Percentiles rank a stretch among this genome's conserved stretches.
These are phyloP conservation scores for Eudasyphora cyanicolor DNA, from an alignment of 2,888 invertebrate species.

Conservation along the genomic window DNA sequence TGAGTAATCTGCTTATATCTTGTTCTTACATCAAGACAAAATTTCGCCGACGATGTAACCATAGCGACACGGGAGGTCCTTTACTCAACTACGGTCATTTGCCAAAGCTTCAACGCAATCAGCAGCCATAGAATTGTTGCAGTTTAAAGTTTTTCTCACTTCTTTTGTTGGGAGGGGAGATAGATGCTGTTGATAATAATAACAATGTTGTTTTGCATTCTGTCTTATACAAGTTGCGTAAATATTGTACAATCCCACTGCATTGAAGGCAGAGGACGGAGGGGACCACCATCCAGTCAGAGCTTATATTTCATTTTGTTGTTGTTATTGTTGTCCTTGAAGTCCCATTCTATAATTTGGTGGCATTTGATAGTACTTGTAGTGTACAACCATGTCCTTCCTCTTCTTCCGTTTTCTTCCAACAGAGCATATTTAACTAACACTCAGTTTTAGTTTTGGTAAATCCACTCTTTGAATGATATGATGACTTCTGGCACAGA, in stretches of 20 bases:
- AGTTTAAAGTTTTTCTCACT: neutral
- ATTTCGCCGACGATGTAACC: neutral
- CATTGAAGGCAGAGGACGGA: neutral
- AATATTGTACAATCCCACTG: slow-evolving; percentile 24
- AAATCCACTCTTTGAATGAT: neutral
- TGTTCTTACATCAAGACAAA: slow-evolving; percentile 1
- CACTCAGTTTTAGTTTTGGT: neutral
- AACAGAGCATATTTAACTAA: too few relatives aligned
- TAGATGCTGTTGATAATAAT: neutral
- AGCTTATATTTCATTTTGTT: neutral
- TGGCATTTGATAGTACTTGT: neutral
- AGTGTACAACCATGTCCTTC: too few relatives aligned
- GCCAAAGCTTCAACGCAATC: neutral
- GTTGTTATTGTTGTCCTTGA: neutral
- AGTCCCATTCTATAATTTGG: neutral
- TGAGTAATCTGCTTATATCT: slow-evolving; percentile 35
- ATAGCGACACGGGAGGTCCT: neutral
- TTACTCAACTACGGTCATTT: neutral
- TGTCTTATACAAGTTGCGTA: slow-evolving; percentile 44
- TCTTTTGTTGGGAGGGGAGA: neutral
- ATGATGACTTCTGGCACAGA: neutral
- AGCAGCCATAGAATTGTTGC: neutral
- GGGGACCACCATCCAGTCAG: neutral
- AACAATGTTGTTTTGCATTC: slow-evolving; percentile 40
- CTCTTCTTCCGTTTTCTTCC: too few relatives aligned